Conservation (phyloP, 2,888 invertebrate species). For the Ichneumoninae sp. region DNA sequence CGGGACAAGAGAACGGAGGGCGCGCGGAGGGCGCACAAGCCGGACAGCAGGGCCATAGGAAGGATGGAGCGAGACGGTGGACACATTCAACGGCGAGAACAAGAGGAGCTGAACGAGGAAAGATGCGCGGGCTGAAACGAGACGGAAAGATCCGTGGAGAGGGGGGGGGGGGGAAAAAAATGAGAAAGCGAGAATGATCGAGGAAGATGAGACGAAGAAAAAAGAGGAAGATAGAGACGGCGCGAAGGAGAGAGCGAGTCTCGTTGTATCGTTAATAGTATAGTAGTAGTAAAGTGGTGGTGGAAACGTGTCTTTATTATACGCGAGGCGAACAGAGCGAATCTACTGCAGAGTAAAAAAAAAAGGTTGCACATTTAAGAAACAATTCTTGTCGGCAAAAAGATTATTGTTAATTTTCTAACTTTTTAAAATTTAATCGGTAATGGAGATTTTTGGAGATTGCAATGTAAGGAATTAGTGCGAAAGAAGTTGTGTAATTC, state of each 20-base stretch:
- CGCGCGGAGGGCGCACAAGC: constrained; percentile 44
- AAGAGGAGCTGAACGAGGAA: constrained; percentile 44
- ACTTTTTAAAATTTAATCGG: no score
- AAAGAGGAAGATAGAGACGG: constrained; percentile 12
- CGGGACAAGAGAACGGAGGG: constrained; percentile 66
- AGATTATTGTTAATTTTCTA: no score
- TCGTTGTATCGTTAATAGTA: constrained; percentile 69
- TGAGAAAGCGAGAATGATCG: neutral
- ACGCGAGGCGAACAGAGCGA: constrained; percentile 69
- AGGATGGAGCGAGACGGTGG: constrained; percentile 53
- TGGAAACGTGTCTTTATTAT: constrained; percentile 83
- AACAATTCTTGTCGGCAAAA: no score
- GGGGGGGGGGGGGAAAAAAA: constrained; percentile 18
- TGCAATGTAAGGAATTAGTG: no score
- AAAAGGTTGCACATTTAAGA: no score
- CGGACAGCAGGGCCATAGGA: constrained; percentile 45
- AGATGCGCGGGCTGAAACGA: constrained; percentile 36
- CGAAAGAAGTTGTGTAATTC: no score
- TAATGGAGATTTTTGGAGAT: no score
- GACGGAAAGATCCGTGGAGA: constrained; percentile 5
- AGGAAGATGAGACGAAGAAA: constrained; percentile 31
- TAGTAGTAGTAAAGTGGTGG: constrained; percentile 37
- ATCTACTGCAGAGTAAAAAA: constrained; percentile 13
- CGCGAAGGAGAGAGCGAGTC: constrained; percentile 65
- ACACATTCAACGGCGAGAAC: constrained; percentile 43